phyloP scores from a whole-genome alignment of 2,797 vertebrate genomes.

The Hipposideros larvatus region DNA sequence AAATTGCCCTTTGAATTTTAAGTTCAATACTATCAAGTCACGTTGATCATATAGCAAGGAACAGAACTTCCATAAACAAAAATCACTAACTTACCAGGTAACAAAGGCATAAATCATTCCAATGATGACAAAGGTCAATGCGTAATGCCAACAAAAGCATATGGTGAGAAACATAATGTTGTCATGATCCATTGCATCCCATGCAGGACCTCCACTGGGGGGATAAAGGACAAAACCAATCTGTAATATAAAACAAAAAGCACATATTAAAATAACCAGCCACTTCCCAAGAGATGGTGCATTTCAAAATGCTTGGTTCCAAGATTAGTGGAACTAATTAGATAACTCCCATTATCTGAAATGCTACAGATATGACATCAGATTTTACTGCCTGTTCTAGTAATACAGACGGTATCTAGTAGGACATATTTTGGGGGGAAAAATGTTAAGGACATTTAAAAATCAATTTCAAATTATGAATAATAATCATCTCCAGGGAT shows the following conservation, averaged over 20 bases:
- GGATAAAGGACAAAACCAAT: conserved; percentile 97
- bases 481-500: not conserved
- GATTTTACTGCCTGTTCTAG: not conserved
- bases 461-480: conserved; percentile 27
- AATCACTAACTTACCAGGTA: conserved; percentile 91
- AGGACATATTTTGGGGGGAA: not conserved
- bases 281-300: not conserved
- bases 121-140: conserved; percentile 90
- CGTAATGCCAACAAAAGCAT: conserved; percentile 98
- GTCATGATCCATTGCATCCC: conserved; percentile 93
- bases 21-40: not conserved
- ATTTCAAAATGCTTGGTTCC: not conserved
- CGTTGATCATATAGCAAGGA: not conserved
- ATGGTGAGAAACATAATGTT: conserved; percentile 96
- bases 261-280: not conserved
- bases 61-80: not conserved
- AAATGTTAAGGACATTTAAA: conserved; percentile 1
- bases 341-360: not conserved
- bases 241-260: conserved; percentile 87
- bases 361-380: not conserved
- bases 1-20: conserved; percentile 54
- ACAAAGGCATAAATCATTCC: conserved; percentile 91
- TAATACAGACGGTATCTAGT: not conserved
- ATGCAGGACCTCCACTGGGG: conserved; percentile 91
- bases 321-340: not conserved